Evolutionary conservation across 2,113 vertebrate genomes (phyloP), one percentile per base, ranked within the genome.

Genomic region (Sylvietta virens): DNA sequence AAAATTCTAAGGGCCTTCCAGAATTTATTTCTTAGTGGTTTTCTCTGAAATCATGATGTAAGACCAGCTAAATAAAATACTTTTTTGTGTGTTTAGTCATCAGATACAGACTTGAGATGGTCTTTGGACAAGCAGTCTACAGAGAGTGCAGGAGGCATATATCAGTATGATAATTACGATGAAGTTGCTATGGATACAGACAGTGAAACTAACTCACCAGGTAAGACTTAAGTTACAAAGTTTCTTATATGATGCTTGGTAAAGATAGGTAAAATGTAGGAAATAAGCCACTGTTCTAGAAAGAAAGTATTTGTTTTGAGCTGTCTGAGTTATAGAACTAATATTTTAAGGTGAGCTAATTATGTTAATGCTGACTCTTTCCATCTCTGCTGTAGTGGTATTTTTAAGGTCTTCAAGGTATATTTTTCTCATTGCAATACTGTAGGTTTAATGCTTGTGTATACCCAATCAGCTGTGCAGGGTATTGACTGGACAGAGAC

Each of bases 151-250:
- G 99, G 99, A 81, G 98, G 98, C 66, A 98, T 99, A 74, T 99
- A 99, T 97, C 99, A 99, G 66, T 99, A 99, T 85, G 99, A 99
- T 96, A 99, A 99, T 97, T 99, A 99, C 7, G 99, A 99, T 51
- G 99, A 99, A 98, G 99, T 99, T 70, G 99, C 99, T 47, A 99
- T 99, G 99, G 99, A 99, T 91, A 99, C 99, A 18, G 99, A 99
- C 96, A 99, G 99, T 83, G 99, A 99, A 98, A 98, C 98, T 33
- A 98, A 97, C 72, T 99, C 99, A 48, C 99, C 99, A 98, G 99
- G 99, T 99, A 98, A 97, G 97, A 85, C 11, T 45, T 35, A 48
- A 48, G 0, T 51, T 81, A 15, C 10, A 42, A 42, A 9, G 66
- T 80, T 66, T 61, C 54, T 73, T 39, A 4, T 18, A 17, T 31